Evolutionary conservation across 2,888 invertebrate genomes (phyloP).

Genomic region (Polyommatus icarus): DNA sequence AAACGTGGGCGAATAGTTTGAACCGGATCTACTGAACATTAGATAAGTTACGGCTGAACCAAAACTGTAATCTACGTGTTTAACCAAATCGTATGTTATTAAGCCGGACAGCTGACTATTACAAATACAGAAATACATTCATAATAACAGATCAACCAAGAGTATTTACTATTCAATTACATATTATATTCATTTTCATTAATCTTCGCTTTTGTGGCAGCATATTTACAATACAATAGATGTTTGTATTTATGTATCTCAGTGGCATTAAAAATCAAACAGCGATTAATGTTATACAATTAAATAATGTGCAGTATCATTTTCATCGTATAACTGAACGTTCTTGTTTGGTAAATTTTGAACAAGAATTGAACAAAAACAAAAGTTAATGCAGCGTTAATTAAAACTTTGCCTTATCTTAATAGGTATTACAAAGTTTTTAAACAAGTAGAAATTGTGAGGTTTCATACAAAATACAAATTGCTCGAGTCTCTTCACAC

Average conservation of each 20-base stretch:
- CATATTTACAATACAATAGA: neutral
- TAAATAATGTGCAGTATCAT: neutral
- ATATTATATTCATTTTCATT: neutral
- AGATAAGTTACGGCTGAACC: neutral
- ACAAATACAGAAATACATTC: constrained; percentile 4
- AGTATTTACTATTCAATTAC: neutral
- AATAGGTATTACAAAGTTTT: constrained; percentile 1
- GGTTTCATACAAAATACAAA: constrained; percentile 13
- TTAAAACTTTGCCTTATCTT: neutral
- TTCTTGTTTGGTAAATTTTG: neutral
- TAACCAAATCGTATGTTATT: constrained; percentile 2
- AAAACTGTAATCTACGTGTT: neutral
- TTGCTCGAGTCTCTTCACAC: neutral
- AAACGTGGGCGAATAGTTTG: neutral
- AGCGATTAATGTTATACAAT: neutral
- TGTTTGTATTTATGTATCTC: too few relatives aligned
- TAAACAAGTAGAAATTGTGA: neutral
- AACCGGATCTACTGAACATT: constrained; percentile 23
- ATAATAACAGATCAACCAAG: neutral
- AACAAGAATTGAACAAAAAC: neutral
- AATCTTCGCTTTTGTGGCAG: neutral
- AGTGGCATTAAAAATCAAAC: neutral
- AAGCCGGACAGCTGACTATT: neutral
- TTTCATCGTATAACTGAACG: neutral
- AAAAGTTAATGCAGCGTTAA: neutral